Conservation (phyloP, 2,888 invertebrate genomes). For the Cepaea hortensis region DNA sequence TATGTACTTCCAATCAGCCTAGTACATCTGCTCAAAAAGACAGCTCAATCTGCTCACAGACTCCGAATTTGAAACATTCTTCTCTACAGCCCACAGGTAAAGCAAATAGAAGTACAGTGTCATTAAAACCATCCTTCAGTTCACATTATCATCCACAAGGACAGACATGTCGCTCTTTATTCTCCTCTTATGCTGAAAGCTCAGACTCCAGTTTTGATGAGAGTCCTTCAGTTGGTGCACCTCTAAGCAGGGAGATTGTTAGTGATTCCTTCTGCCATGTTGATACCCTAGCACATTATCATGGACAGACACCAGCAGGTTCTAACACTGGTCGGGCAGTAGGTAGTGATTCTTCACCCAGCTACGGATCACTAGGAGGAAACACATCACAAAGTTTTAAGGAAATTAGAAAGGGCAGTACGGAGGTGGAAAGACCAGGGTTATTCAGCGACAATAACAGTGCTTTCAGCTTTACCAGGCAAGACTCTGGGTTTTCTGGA, state of each 20-base stretch:
- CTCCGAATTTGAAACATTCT: neutral
- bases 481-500: conserved; percentile 36
- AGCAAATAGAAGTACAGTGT: neutral
- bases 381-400: neutral
- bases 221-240: neutral
- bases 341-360: neutral
- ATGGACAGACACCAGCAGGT: conserved; percentile 12
- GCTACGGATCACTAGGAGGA: neutral
- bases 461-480: conserved; percentile 44
- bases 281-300: conserved; percentile 25
- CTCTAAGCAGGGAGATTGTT: conserved; percentile 30
- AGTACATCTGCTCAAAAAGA: neutral
- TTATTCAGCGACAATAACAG: conserved; percentile 44
- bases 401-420: conserved; percentile 14
- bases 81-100: neutral
- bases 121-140: conserved; percentile 4
- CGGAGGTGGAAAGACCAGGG: conserved; percentile 39
- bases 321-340: neutral
- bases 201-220: conserved; percentile 47
- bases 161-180: neutral
- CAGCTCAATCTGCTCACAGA: neutral
- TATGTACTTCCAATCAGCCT: neutral
- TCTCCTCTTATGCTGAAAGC: conserved; percentile 32
- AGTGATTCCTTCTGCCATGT: conserved; percentile 31
- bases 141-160: conserved; percentile 22